These are phyloP conservation scores for Chloropsis hardwickii DNA, from an alignment of 2,113 vertebrate species.

Conservation along the genomic window DNA sequence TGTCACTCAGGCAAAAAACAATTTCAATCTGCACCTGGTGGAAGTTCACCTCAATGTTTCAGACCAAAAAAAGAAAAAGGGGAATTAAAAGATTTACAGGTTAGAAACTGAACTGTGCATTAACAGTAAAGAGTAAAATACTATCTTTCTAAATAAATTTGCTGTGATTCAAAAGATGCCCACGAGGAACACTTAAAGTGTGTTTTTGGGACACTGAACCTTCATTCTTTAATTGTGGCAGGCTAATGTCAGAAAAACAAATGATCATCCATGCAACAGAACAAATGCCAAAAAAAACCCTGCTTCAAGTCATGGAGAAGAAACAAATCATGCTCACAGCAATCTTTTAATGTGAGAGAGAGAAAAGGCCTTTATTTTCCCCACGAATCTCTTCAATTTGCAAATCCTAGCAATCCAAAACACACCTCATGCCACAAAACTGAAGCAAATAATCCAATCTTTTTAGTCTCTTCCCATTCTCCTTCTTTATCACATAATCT, in stretches of 20 bases:
- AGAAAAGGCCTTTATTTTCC: background rate
- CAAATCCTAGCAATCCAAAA: background rate
- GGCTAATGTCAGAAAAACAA: background rate
- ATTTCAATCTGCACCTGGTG: background rate
- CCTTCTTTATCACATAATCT: background rate
- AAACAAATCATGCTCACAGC: background rate
- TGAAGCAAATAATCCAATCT: background rate
- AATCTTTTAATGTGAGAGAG: background rate
- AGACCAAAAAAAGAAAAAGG: background rate
- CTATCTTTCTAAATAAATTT: background rate
- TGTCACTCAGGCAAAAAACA: background rate
- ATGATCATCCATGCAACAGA: background rate
- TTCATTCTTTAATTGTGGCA: background rate
- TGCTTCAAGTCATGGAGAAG: background rate
- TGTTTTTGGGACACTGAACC: background rate
- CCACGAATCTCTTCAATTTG: background rate
- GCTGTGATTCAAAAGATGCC: background rate
- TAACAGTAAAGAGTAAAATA: background rate
- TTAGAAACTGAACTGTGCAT: background rate
- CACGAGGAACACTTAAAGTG: background rate
- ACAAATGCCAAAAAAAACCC: background rate
- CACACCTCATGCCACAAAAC: background rate
- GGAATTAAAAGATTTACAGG: background rate
- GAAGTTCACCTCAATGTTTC: background rate
- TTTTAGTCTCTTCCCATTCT: background rate